These are phyloP conservation scores for Eristalis pertinax DNA, from an alignment of 2,888 invertebrate genomes.

Conservation along the genomic window DNA sequence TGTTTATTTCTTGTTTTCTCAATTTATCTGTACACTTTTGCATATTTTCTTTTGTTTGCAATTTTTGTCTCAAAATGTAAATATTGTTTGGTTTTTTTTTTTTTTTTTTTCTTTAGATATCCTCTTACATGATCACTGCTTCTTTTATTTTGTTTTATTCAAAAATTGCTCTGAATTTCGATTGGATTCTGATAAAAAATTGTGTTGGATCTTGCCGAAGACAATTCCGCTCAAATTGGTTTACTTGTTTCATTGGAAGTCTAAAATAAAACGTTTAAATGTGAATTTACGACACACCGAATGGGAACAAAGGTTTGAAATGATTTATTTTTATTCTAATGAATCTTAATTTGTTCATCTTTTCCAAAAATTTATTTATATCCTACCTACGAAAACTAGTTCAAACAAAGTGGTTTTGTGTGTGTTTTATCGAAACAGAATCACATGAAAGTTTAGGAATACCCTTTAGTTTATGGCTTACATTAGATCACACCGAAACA, in stretches of 20 bases:
- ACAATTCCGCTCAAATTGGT: not conserved
- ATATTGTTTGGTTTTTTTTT: constrained; percentile 54
- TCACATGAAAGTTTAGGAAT: constrained; percentile 18
- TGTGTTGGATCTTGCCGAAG: constrained; percentile 33
- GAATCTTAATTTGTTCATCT: constrained; percentile 13
- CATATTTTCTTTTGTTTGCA: constrained; percentile 11
- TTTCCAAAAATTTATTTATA: constrained; percentile 30
- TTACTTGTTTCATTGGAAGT: not conserved
- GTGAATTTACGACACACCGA: constrained; percentile 32
- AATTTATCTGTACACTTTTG: constrained; percentile 53
- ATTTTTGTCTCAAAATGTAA: constrained; percentile 47
- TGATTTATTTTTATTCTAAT: constrained; percentile 10
- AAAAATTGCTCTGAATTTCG: constrained; percentile 21
- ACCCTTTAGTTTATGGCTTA: not conserved
- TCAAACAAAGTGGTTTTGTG: not conserved
- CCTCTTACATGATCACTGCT: not conserved
- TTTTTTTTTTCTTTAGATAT: constrained; percentile 9
- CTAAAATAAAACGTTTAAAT: constrained; percentile 3
- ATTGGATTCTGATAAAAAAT: constrained; percentile 41
- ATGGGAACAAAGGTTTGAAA: constrained; percentile 7
- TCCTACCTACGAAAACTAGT: constrained; percentile 49
- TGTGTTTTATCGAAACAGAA: constrained; percentile 12
- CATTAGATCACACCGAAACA: not conserved
- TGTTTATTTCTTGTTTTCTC: constrained; percentile 21
- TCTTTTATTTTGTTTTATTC: constrained; percentile 20